Base-by-base conservation (phyloP, 2,888 invertebrate genomes). In the Eupelmus urozonus region DNA sequence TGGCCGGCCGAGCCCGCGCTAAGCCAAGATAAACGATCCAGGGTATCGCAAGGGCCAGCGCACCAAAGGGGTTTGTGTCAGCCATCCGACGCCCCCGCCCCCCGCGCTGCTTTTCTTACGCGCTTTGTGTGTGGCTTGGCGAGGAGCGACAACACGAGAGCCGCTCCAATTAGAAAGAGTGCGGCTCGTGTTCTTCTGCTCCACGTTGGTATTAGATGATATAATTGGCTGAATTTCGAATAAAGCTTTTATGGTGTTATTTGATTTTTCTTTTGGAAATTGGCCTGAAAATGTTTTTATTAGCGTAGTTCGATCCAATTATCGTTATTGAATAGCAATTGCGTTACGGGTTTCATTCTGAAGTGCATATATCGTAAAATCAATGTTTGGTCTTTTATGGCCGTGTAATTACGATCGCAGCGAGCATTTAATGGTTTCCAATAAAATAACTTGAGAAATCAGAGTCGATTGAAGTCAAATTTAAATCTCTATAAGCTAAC, bases 151-250 rank as follows among this genome's bases (percentile, higher is more conserved):
- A n/a, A 25, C 51, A 34, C 34, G 34, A 34, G 40, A 62, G 53
- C 27, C 23, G 42, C 29, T 59, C 76, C 81, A 82, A 82, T 83
- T 84, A 81, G 67, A 78, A 79, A 67, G 80, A 80, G 80, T 82
- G 77, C 51, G 40, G 60, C 25, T 34, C 9, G 34, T n/a, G 34
- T 34, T 34, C 9, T 34, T 34, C 34, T 34, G 34, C 9, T 34
- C 34, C 9, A 9, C 3, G 34, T 9, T 34, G 3, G 34, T 34
- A 9, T 5, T 34, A 5, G 34, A 34, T 34, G 34, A 34, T 9
- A 34, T 5, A 34, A 34, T 34, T 1, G 9, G 27, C 9, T 3
- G n/a, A 3, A 29, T 51, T 45, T 16, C 3, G 51, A 27, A 7
- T 49, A 34, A 3, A 3, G 34, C 9, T 34, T 34, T 34, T 9